phyloP scores from a whole-genome alignment of 2,113 vertebrate genomes.

The Garra rufa region DNA sequence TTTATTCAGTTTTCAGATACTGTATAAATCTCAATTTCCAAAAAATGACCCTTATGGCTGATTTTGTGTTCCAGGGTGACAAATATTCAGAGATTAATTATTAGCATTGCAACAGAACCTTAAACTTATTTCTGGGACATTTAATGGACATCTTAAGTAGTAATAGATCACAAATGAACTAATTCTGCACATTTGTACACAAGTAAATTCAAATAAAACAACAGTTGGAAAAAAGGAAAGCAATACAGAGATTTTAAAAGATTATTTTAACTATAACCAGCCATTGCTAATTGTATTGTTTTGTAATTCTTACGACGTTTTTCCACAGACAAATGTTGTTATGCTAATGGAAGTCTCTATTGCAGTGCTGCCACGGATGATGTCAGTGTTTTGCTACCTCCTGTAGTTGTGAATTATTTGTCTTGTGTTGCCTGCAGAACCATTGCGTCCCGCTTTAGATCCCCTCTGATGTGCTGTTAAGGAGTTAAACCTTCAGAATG shows the following conservation, averaged over 20 bases:
- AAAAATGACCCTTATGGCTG: too few species aligned
- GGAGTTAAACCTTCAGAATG: conserved; percentile 19
- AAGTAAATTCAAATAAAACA: too few species aligned
- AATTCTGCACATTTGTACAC: too few species aligned
- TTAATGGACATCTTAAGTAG: not conserved
- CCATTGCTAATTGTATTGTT: not conserved
- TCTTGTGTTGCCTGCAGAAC: conserved; percentile 35
- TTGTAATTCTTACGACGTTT: conserved; percentile 6
- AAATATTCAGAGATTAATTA: not conserved
- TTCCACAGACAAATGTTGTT: not conserved
- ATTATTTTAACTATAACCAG: not conserved
- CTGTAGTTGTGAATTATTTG: conserved; percentile 51
- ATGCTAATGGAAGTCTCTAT: not conserved
- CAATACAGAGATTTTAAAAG: too few species aligned
- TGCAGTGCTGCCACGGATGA: conserved; percentile 18
- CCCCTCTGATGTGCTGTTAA: conserved; percentile 53
- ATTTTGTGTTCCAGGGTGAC: too few species aligned
- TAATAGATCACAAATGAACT: too few species aligned
- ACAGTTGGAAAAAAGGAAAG: too few species aligned
- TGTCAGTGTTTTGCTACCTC: conserved; percentile 28
- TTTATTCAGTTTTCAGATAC: too few species aligned
- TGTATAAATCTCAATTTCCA: too few species aligned
- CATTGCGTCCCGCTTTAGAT: conserved; percentile 43
- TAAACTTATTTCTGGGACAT: not conserved
- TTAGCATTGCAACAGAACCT: conserved; percentile 50